These are phyloP conservation scores for Tiphia femorata DNA, from an alignment of 2,888 invertebrate species.

Conservation along the genomic window DNA sequence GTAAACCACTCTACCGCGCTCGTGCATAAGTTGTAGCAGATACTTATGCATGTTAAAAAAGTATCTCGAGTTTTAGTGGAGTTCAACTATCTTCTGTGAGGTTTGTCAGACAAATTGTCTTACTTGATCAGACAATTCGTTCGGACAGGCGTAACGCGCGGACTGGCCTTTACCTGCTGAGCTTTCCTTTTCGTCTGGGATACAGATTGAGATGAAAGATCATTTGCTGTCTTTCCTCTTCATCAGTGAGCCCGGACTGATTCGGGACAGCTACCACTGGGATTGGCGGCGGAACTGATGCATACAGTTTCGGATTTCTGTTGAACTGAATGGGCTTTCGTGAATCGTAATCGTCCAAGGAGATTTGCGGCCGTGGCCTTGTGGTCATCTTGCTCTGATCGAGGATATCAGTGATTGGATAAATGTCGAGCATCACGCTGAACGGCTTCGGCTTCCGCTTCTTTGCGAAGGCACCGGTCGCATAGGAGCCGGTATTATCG, in stretches of 20 bases:
- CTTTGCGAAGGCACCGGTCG: slow-evolving; percentile 39
- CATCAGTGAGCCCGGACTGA: slow-evolving; percentile 41
- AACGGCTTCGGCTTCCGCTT: slow-evolving; percentile 71
- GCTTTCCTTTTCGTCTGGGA: slow-evolving; percentile 70
- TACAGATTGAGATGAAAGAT: slow-evolving; percentile 78
- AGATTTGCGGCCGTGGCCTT: slow-evolving; percentile 39
- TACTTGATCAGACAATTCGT: neutral
- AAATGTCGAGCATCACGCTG: slow-evolving; percentile 77
- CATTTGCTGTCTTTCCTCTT: slow-evolving; percentile 72
- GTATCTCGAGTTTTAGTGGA: no score
- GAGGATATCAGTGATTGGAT: slow-evolving; percentile 70
- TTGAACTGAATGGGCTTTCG: slow-evolving; percentile 47
- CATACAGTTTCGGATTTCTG: slow-evolving; percentile 47
- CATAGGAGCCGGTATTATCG: slow-evolving; percentile 44
- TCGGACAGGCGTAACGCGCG: neutral
- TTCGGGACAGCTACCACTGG: slow-evolving; percentile 44
- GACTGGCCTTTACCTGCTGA: slow-evolving; percentile 55
- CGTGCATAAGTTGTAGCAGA: no score
- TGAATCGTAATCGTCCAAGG: slow-evolving; percentile 51
- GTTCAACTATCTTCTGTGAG: no score
- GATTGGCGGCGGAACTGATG: slow-evolving; percentile 35
- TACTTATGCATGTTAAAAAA: no score
- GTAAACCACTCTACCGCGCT: no score
- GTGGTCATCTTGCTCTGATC: slow-evolving; percentile 52
- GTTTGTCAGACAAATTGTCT: no score